Percentiles rank a stretch among this genome's conserved stretches.
phyloP scores from a whole-genome alignment of 64 coral and sea anemone genomes.

The Hydrozoanthus tunicans region DNA sequence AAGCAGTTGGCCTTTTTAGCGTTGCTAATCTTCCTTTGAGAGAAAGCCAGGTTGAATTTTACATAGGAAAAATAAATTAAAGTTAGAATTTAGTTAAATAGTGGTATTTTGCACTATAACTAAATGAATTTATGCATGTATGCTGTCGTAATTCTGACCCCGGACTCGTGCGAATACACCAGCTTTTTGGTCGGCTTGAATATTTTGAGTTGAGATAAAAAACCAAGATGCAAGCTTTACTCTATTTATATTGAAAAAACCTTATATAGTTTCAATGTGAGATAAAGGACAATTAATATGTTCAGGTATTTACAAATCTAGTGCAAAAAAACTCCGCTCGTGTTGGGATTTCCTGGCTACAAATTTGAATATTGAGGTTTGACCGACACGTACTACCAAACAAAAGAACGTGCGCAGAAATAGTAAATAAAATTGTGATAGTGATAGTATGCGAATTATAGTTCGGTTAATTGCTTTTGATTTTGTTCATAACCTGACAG shows the following conservation, averaged over 20 bases:
- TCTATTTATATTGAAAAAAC: not conserved
- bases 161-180: no score
- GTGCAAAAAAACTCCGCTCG: no score
- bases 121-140: conserved; percentile 40
- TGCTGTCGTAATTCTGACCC: not conserved
- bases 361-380: conserved; percentile 64
- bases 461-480: no score
- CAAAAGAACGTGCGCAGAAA: conserved; percentile 30
- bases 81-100: not conserved
- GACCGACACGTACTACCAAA: conserved; percentile 61
- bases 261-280: no score
- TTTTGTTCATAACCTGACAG: no score
- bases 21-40: not conserved
- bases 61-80: not conserved
- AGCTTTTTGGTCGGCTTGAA: no score
- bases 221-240: not conserved
- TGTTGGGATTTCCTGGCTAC: not conserved
- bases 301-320: not conserved
- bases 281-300: not conserved
- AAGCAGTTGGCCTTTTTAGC: not conserved
- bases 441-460: not conserved
- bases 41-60: not conserved
- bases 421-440: not conserved
- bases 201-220: no score
- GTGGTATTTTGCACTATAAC: conserved; percentile 10